Evolutionary conservation across 2,888 invertebrate species (phyloP).

Genomic region (Cremastobaeus sp.): DNA sequence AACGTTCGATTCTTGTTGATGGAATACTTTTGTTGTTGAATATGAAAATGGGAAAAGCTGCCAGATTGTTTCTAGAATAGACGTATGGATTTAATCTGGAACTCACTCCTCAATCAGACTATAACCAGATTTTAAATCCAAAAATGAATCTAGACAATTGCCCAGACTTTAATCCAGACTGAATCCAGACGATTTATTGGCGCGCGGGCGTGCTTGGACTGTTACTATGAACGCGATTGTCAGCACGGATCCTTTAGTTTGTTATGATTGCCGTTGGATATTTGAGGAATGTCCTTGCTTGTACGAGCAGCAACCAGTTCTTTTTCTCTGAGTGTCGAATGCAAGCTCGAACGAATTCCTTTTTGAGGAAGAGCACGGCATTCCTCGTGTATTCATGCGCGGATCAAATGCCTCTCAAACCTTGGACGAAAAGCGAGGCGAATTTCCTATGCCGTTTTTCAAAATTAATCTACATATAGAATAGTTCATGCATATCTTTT

Average conservation of each 20-base stretch:
- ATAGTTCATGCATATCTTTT: neutral
- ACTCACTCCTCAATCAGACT: too few relatives aligned
- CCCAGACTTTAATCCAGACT: too few relatives aligned
- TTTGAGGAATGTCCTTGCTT: slow-evolving; percentile 52
- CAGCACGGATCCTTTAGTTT: slow-evolving; percentile 39
- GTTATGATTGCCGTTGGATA: slow-evolving; percentile 47
- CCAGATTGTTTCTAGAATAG: too few relatives aligned
- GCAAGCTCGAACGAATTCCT: slow-evolving; percentile 52
- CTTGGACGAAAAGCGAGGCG: slow-evolving; percentile 15
- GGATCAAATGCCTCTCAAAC: slow-evolving; percentile 36
- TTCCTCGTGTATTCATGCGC: slow-evolving; percentile 51
- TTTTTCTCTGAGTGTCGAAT: slow-evolving; percentile 28
- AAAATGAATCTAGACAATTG: too few relatives aligned
- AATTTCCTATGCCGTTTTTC: slow-evolving; percentile 22
- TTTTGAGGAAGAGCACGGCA: slow-evolving; percentile 54
- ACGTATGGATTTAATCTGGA: too few relatives aligned
- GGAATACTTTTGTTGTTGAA: too few relatives aligned
- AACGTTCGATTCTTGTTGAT: too few relatives aligned
- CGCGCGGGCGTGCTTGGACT: too few relatives aligned
- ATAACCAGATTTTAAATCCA: too few relatives aligned
- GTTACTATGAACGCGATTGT: slow-evolving; percentile 36
- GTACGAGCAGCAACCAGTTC: slow-evolving; percentile 50
- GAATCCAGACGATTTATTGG: too few relatives aligned
- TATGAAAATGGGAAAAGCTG: too few relatives aligned
- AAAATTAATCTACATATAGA: neutral